A percentile compares a stretch with the other conserved stretches of the same genome.
These are phyloP conservation scores for Zonitis immaculata DNA, from an alignment of 2,888 invertebrate species.

Conservation along the genomic window DNA sequence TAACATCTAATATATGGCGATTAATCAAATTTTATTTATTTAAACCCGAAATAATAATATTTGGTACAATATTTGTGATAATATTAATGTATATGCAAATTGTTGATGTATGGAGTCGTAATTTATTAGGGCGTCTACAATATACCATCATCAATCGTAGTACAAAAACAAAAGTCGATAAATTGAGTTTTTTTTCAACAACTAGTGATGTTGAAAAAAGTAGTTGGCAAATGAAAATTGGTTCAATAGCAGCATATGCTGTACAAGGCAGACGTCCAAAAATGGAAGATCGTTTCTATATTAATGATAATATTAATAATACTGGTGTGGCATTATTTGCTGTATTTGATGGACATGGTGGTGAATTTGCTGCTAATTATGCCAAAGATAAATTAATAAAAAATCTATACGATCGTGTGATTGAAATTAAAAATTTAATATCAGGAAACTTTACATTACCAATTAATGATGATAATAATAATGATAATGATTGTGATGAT, in stretches of 20 bases:
- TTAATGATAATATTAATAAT: slow-evolving; percentile 78
- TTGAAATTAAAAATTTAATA: slow-evolving; percentile 66
- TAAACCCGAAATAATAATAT: slow-evolving; percentile 74
- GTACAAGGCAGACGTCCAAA: slow-evolving; percentile 83
- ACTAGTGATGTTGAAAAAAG: slow-evolving; percentile 52
- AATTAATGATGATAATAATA: slow-evolving; percentile 26
- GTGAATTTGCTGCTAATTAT: slow-evolving; percentile 91
- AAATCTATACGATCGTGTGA: slow-evolving; percentile 71
- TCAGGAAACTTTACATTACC: slow-evolving; percentile 51
- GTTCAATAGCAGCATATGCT: slow-evolving; percentile 79
- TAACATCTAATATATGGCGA: slow-evolving; percentile 70
- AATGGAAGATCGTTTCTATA: slow-evolving; percentile 93
- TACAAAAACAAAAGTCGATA: slow-evolving; percentile 53
- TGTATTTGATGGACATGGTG: slow-evolving; percentile 94
- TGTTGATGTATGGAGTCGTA: slow-evolving; percentile 76
- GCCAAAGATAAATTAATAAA: slow-evolving; percentile 83
- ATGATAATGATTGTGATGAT: slow-evolving; percentile 47
- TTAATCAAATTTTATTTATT: slow-evolving; percentile 72
- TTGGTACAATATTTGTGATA: slow-evolving; percentile 65
- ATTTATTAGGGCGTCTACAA: slow-evolving; percentile 61
- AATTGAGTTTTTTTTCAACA: slow-evolving; percentile 54
- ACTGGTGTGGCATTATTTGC: slow-evolving; percentile 86
- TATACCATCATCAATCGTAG: slow-evolving; percentile 61
- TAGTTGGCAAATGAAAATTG: slow-evolving; percentile 73
- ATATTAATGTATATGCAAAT: slow-evolving; percentile 78